phyloP scores from a whole-genome alignment of 35 echinoderm and acorn worm species.

The Amphiura filiformis region DNA sequence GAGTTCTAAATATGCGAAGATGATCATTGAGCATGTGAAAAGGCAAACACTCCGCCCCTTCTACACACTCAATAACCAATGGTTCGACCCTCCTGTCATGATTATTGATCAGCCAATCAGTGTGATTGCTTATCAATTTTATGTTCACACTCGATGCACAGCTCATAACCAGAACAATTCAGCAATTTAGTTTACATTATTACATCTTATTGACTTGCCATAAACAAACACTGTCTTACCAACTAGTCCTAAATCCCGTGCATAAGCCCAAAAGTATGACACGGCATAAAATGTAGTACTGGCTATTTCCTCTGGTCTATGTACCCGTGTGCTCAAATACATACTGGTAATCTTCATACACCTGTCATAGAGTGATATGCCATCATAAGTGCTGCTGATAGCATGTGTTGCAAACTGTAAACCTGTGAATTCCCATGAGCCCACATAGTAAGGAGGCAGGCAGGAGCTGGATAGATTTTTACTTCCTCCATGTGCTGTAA shows the following conservation, averaged over 20 bases:
- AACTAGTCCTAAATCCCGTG: conserved; percentile 35
- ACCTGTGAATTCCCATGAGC: conserved; percentile 49
- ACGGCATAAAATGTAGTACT: conserved; percentile 44
- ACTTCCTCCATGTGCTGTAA: not conserved
- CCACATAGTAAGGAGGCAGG: conserved; percentile 26
- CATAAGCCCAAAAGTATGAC: conserved; percentile 53
- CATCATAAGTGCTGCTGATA: not conserved
- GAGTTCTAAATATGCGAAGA: no score
- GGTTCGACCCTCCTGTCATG: no score
- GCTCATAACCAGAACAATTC: no score
- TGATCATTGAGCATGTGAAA: no score
- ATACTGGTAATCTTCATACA: conserved; percentile 21
- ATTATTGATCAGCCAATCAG: no score
- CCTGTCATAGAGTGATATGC: conserved; percentile 5
- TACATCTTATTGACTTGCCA: no score
- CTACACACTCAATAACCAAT: no score
- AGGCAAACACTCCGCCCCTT: no score
- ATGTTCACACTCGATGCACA: no score
- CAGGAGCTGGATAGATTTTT: conserved; percentile 38
- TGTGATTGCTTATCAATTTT: no score
- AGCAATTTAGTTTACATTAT: no score
- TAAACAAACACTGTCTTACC: no score
- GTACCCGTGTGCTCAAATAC: conserved; percentile 32
- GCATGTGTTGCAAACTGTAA: conserved; percentile 1
- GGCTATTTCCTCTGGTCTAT: conserved; percentile 29